Base-by-base conservation (phyloP, 2,888 invertebrate genomes). In the Nebria brevicollis region DNA sequence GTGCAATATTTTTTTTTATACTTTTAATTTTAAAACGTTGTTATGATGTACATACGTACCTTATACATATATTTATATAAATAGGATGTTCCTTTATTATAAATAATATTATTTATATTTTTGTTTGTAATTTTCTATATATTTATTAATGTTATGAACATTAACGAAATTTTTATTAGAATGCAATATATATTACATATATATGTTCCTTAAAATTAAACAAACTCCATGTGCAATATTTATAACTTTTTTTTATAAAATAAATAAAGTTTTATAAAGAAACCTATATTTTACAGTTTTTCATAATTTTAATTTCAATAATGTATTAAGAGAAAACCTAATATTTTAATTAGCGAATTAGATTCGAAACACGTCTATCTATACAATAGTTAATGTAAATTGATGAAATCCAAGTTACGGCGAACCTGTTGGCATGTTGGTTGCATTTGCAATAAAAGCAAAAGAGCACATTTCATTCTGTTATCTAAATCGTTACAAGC, bases 1-100 rank as follows among this genome's bases (percentile, higher is more conserved):
- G 79, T 79, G 79, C 79, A 79, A 79, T 79, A 79, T 79, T 79
- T 66, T 79, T 79, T 66, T 79, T 66, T 73, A 66, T 79, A 41
- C 64, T 43, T 75, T 42, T 75, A 68, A 68, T 68, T 65, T 20
- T 20, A 25, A 66, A 66, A 15, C 25, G 66, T 66, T 70, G 70
- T 70, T 70, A 15, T 26, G n/a, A 54, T 74, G 79, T 79, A 79
- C 79, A 66, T 79, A 34, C 1, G 34, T 34, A 34, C 34, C 34
- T 34, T 34, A 34, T 34, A 34, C 34, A 34, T 34, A 34, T 70
- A 25, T 54, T 54, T 54, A 54, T 34, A 54, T 54, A 54, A 54
- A 54, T 54, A 54, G 13, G 54, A 54, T 54, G 54, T 54, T 54
- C 54, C 54, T 54, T 13, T 54, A 54, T 54, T 54, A 54, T 54